Percentiles rank a stretch among this genome's conserved stretches.
Conservation (phyloP, 2,797 vertebrate species). For the Epinephelus awoara region DNA sequence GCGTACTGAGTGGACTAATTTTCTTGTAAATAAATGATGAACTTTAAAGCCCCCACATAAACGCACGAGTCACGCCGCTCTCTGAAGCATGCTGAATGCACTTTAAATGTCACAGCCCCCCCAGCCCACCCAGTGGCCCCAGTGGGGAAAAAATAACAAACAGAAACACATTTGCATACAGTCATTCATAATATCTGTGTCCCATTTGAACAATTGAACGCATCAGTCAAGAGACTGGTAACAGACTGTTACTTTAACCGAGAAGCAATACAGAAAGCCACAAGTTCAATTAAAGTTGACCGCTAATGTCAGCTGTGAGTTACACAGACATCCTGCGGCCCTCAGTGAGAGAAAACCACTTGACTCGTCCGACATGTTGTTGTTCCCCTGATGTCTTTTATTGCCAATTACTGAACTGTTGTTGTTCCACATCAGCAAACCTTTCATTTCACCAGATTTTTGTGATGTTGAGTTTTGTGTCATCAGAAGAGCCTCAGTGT, state of each 20-base stretch:
- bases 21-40: conserved; percentile 72
- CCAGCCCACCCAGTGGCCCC: conserved; percentile 13
- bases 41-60: conserved; percentile 64
- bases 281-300: conserved; percentile 34
- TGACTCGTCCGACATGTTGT: conserved; percentile 27
- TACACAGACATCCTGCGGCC: conserved; percentile 7
- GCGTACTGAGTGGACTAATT: conserved; percentile 40
- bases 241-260: conserved; percentile 22
- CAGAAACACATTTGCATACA: conserved; percentile 5
- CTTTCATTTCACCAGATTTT: conserved; percentile 11
- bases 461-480: conserved; percentile 5
- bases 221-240: conserved; percentile 22
- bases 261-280: conserved; percentile 20
- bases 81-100: conserved; percentile 56
- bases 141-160: conserved; percentile 6
- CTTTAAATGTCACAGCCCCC: conserved; percentile 74
- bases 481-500: conserved; percentile 10
- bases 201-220: conserved; percentile 27
- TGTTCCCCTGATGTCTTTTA: conserved; percentile 20
- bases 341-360: conserved; percentile 24
- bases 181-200: conserved; percentile 38
- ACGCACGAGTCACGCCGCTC: conserved; percentile 51
- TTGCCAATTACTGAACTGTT: conserved; percentile 1
- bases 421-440: conserved; percentile 10
- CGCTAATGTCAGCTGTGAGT: conserved; percentile 32